These are phyloP conservation scores for Urophycis tenuis DNA, from an alignment of 2,797 vertebrate species.

Conservation along the genomic window DNA sequence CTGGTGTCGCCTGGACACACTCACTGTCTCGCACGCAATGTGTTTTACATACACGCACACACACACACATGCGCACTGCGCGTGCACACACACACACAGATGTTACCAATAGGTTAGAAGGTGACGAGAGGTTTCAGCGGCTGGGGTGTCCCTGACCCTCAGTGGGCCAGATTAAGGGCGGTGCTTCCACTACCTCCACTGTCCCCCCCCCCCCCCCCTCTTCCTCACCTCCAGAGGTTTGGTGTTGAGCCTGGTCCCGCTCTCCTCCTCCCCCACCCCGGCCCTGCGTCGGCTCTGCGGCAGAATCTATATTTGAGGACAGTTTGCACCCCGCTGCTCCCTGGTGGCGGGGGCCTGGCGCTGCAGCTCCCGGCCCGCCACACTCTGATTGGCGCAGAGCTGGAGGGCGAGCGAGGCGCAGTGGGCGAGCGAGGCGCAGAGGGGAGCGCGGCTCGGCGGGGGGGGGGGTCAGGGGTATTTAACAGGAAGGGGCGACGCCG, in stretches of 20 bases:
- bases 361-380: constrained; percentile 41
- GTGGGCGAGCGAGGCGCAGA: constrained; percentile 27
- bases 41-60: constrained; percentile 8
- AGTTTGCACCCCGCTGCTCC: constrained; percentile 57
- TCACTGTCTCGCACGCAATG: neutral
- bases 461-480: constrained; percentile 38
- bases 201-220: constrained; percentile 20
- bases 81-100: neutral
- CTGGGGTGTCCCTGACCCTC: neutral
- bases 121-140: neutral
- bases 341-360: constrained; percentile 49
- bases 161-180: constrained; percentile 27
- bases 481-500: constrained; percentile 32
- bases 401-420: constrained; percentile 20
- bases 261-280: constrained; percentile 28
- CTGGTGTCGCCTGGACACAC: neutral
- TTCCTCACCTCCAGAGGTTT: constrained; percentile 34
- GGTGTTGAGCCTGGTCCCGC: constrained; percentile 50
- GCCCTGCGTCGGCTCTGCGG: constrained; percentile 50
- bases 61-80: neutral
- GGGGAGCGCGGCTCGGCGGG: constrained; percentile 36
- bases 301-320: constrained; percentile 69
- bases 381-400: constrained; percentile 15
- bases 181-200: constrained; percentile 2
- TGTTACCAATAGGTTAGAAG: neutral